Evolutionary conservation across 2,113 vertebrate species (phyloP), one percentile per base, ranked within the genome.

Genomic region (Thymallus thymallus): DNA sequence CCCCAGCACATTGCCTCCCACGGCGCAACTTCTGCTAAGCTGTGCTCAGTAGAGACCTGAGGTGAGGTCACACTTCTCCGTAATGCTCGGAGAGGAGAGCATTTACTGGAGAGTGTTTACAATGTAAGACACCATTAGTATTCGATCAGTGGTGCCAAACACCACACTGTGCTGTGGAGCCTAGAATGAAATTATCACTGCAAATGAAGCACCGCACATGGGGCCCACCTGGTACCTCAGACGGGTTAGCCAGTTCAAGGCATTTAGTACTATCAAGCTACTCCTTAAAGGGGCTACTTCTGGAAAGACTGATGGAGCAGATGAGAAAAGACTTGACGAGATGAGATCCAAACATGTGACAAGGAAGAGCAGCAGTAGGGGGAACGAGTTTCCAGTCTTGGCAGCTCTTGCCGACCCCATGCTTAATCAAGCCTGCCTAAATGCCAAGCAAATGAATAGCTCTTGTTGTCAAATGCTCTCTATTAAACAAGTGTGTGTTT

Each of bases 361-460:
- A 18, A 16, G 48, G 48, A 51, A 14, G 16, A 51, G 48, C 48
- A 51, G 48, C 48, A 41, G 2, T 3, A 41, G 35, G 2, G 35
- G 35, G 9, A 41, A 41, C 9, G 35, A 51, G 48, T 4, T 51
- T 51, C 79, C 82, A 80, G 35, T 41, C 35, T 67, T 85, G 86
- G 80, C 86, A 82, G 9, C 74, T 76, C 77, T 58, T 61, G 35
- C 58, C 80, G 80, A 88, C 83, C 81, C 66, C 51, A 22, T 35
- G 29, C 76, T 84, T 90, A 82, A 41, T 41, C 35, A 41, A 87
- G 75, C 72, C 68, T 76, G 35, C 73, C 62, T 60, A 7, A 65
- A 30, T 51, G 45, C 62, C 61, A 65, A 61, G 69, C 70, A 87
- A 83, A 86, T 79, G 83, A 88, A 85, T 73, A 71, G 60, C 23